phyloP scores from a whole-genome alignment of 2,113 vertebrate genomes.

The Leptobrachium leishanense region DNA sequence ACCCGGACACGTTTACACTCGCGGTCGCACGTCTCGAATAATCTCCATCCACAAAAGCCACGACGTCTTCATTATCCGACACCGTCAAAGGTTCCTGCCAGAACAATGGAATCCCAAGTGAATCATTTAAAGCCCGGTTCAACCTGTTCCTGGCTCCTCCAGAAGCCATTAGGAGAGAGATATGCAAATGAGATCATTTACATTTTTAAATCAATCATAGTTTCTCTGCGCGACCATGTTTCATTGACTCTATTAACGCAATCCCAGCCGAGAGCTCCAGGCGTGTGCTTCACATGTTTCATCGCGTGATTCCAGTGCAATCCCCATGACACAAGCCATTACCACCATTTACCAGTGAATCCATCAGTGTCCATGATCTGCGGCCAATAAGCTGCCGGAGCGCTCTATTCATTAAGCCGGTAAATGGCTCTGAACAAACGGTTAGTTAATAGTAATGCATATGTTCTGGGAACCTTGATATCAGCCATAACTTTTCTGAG shows the following conservation, averaged over 20 bases:
- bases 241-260: slow-evolving; percentile 17
- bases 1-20: background rate
- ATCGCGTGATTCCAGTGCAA: background rate
- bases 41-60: background rate
- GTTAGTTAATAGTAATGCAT: slow-evolving; percentile 13
- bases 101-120: slow-evolving; percentile 17
- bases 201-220: slow-evolving; percentile 34
- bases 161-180: background rate
- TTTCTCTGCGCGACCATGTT: background rate
- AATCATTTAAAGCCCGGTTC: slow-evolving; percentile 16
- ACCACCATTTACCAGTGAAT: slow-evolving; percentile 14
- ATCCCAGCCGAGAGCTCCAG: slow-evolving; percentile 4
- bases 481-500: background rate
- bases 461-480: background rate
- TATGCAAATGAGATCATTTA: slow-evolving; percentile 14
- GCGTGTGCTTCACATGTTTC: background rate
- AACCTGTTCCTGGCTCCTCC: slow-evolving; percentile 1
- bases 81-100: slow-evolving; percentile 1
- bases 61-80: background rate
- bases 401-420: slow-evolving; percentile 1
- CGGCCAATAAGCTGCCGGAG: background rate
- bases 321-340: slow-evolving; percentile 16
- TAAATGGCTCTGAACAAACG: slow-evolving; percentile 15
- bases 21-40: background rate
- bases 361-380: slow-evolving; percentile 6